Evolutionary conservation across 2,113 vertebrate genomes (phyloP), one percentile per base, ranked within the genome.

Genomic region (human (Homo sapiens)): DNA sequence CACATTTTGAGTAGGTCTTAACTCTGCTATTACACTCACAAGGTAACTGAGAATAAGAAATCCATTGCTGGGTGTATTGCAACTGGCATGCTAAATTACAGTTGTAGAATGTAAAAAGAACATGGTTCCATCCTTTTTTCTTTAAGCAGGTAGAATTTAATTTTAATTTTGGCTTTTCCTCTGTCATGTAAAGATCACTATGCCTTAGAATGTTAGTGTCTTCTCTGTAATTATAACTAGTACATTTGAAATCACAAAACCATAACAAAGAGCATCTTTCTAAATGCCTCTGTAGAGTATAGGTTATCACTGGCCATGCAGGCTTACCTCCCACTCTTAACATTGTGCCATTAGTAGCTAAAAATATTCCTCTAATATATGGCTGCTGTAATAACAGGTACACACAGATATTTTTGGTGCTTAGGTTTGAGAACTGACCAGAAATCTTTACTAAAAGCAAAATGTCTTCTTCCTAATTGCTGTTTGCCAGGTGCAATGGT

Each of bases 61-160:
- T 61, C 6, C 45, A 92, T 95, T 95, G 32, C 45, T 10, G 52
- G 45, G 22, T 3, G 0, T 90, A 48, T 89, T 87, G 92, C 75
- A 86, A 96, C 14, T 98, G 95, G 75, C 85, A 96, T 48, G 2
- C 16, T 92, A 97, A 98, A 98, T 98, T 97, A 98, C 68, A 98
- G 96, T 80, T 79, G 70, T 89, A 83, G 52, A 82, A 55, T 94
- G 25, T 75, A 91, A 96, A 94, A 93, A 96, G 93, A 94, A 92
- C 38, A 80, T 32, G 30, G 59, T 97, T 91, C 61, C 43, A 91
- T 96, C 61, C 18, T 83, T 93, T 76, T 93, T 96, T 89, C 59
- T 96, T 95, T 72, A 95, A 97, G 48, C n/a, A 94, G 88, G 93
- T 97, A 89, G 96, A 98, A 97, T 94, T 97, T 97, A 94, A 94